Evolutionary conservation across 2,888 invertebrate species (phyloP), one percentile per base, ranked within the genome.

Genomic region (Torymus texanus): DNA sequence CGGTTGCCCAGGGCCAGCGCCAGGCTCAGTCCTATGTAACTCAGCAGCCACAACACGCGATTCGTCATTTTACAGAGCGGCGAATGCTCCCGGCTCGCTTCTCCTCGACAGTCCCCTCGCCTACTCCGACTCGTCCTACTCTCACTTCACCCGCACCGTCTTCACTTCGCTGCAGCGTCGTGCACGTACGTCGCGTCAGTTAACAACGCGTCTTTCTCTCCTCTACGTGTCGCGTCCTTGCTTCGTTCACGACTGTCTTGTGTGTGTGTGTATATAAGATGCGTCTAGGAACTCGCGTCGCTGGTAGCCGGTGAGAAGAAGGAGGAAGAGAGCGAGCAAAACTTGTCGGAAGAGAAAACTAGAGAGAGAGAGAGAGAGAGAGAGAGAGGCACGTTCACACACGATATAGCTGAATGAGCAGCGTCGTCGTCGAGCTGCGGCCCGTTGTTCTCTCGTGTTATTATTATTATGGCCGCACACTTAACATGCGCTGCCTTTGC

Each of bases 21-120:
- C 75, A 90, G 85, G 66, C 89, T 89, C 51, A 89, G 85, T 82
- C 89, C 88, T 70, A 89, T 85, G 84, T 88, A 90, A 78, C 89
- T 88, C 77, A 89, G 85, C 51, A 90, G 84, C 88, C 89, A 89
- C 82, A 89, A 85, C 83, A 88, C 85, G 85, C 87, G 86, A 82
- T 86, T 88, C 83, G 89, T 87, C 90, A 90, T 90, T 56, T 79
- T 65, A 24, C 55, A 21, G 14, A n/a, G n/a, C 50, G 66, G 71
- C 77, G 58, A 74, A 75, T 55, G 55, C 56, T n/a, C 24, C 10
- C 29, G 18, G n/a, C 18, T 18, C 70, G 13, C 53, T 1, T 53
- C 24, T 8, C 12, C 51, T 53, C 21, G 24, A 18, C 58, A 41
- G 41, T 41, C 41, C 41, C 41, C 41, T 41, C 41, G 41, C 41